Evolutionary conservation across 2,797 vertebrate genomes (phyloP), one percentile per base, ranked within the genome.

Genomic region (Halcyon leucocephala): DNA sequence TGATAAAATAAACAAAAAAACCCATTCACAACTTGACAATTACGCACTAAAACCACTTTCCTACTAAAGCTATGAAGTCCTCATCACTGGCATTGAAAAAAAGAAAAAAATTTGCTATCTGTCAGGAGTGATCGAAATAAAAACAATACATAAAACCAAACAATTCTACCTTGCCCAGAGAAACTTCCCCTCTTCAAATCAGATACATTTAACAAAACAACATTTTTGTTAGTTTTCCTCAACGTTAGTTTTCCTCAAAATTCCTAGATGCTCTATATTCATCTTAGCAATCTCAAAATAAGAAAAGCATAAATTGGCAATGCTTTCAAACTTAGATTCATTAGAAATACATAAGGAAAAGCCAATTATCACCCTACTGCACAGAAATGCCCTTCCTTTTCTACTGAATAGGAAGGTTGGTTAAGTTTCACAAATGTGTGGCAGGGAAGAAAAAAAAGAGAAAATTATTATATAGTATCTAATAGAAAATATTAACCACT

Each of bases 401-500:
- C 37, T 39, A 39, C 37, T 10, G 4, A 51, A 55, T 11, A 52
- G 19, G 4, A 33, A 69, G 70, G 10, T 35, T 54, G 9, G 2
- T 44, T 14, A 60, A 64, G 16, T 54, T 76, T 72, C 33, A 10
- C 28, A 80, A 48, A 79, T 21, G 16, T 44, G 29, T 18, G 46
- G 17, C n/a, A 41, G 28, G 18, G 41, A 58, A 60, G 9, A 60
- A 73, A 52, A 57, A 26, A 42, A 3, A 1, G 8, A 66, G 7
- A 48, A 12, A 66, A 72, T 6, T 33, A 24, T 13, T 14, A 66
- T 12, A 70, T 0, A 0, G 4, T n/a, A 66, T 26, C 12, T 16
- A 76, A 64, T 6, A 70, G 16, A 71, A 52, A 82, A 48, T 26
- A 79, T 8, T 52, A 86, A 52, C 12, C 15, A 64, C 25, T 37